These are phyloP conservation scores for Hippocampus abdominalis DNA, from an alignment of 2,113 vertebrate species.

Conservation along the genomic window DNA sequence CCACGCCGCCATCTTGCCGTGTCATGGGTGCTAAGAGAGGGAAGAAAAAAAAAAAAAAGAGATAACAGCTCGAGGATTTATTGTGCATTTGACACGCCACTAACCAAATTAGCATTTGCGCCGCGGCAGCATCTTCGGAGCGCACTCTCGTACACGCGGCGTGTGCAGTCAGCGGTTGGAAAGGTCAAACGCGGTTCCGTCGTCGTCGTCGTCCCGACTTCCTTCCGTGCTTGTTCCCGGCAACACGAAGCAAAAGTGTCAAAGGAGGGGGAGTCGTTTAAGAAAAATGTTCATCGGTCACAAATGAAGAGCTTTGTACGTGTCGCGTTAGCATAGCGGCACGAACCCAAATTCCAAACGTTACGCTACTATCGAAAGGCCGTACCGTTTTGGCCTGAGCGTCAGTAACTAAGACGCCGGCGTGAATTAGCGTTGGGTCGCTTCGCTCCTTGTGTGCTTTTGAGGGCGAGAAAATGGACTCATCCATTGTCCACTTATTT, in stretches of 20 bases:
- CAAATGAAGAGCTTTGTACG: too few relatives aligned
- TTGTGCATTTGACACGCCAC: slow-evolving; percentile 70
- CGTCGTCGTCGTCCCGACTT: not conserved
- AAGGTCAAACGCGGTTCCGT: slow-evolving; percentile 51
- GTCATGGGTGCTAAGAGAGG: slow-evolving; percentile 28
- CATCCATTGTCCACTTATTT: not conserved
- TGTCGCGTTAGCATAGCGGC: too few relatives aligned
- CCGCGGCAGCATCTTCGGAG: slow-evolving; percentile 51
- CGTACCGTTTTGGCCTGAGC: not conserved
- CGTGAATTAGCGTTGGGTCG: not conserved
- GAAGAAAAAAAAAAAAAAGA: slow-evolving; percentile 46
- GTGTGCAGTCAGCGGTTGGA: slow-evolving; percentile 37
- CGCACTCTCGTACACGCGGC: slow-evolving; percentile 34
- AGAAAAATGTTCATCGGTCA: too few relatives aligned
- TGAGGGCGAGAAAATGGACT: not conserved
- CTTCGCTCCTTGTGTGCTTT: not conserved
- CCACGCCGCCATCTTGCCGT: slow-evolving; percentile 37
- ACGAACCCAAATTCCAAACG: not conserved
- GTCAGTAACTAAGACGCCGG: not conserved
- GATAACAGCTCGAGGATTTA: slow-evolving; percentile 72
- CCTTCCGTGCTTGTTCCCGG: not conserved
- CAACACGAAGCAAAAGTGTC: not conserved
- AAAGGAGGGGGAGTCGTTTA: too few relatives aligned
- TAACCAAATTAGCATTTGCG: slow-evolving; percentile 70
- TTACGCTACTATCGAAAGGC: not conserved